Percentiles rank a stretch among this genome's conserved stretches.
Conservation (phyloP, 64 coral and sea anemone species). For the Montipora cactus region DNA sequence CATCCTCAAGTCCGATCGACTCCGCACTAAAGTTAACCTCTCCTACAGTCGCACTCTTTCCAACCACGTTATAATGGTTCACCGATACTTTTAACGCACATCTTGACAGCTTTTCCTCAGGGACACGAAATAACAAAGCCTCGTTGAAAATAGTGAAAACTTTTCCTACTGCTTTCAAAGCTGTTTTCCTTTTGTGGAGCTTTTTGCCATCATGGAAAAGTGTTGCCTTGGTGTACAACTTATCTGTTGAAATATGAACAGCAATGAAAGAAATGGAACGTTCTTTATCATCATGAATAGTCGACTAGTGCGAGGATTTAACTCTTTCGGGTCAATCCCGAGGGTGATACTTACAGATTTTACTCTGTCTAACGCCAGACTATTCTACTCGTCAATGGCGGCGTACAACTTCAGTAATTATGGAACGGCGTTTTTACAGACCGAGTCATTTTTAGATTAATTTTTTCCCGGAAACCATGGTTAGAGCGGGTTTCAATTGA, state of each 20-base stretch:
- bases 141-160: constrained; percentile 91
- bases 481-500: no score
- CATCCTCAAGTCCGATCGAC: constrained; percentile 79
- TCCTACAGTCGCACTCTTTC: constrained; percentile 80
- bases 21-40: constrained; percentile 72
- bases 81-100: constrained; percentile 72
- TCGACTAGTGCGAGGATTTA: no score
- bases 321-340: no score
- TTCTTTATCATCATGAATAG: neutral
- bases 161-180: constrained; percentile 66
- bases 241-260: constrained; percentile 53
- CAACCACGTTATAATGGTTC: constrained; percentile 85
- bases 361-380: no score
- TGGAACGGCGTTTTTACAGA: no score
- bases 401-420: no score
- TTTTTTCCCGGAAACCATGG: no score
- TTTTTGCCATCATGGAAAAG: constrained; percentile 53
- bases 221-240: constrained; percentile 78
- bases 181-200: constrained; percentile 80
- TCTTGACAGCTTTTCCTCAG: constrained; percentile 45
- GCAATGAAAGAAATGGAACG: neutral
- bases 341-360: no score
- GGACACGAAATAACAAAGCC: constrained; percentile 81
- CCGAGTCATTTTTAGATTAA: no score
- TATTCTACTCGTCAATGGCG: no score